A percentile compares a stretch with the other conserved stretches of the same genome.
Evolutionary conservation across 2,797 vertebrate genomes (phyloP).

Genomic region (Pangasius mekongensis): DNA sequence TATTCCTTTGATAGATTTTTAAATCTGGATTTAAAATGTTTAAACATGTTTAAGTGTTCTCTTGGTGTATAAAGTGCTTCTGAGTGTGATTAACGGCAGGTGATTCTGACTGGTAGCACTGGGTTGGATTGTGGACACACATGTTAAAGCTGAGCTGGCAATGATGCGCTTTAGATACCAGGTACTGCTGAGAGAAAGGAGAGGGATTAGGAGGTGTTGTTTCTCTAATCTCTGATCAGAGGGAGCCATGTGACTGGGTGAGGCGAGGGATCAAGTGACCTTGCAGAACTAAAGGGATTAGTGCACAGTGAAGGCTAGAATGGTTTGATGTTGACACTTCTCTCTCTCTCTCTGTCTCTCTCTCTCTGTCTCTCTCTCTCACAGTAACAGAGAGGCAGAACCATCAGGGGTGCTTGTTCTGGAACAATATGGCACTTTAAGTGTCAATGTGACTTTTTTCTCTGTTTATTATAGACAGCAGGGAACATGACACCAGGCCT

Average conservation of each 20-base stretch:
- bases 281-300: slow-evolving; percentile 55
- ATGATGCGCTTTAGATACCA: slow-evolving; percentile 4
- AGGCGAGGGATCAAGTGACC: slow-evolving; percentile 43
- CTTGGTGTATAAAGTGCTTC: not conserved
- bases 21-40: not conserved
- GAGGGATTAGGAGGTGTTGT: slow-evolving; percentile 46
- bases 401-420: slow-evolving; percentile 23
- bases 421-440: slow-evolving; percentile 26
- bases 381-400: slow-evolving; percentile 19
- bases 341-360: not conserved
- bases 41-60: not conserved
- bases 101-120: not conserved
- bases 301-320: slow-evolving; percentile 27
- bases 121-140: not conserved
- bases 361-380: not conserved
- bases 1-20: not conserved
- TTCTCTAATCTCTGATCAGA: slow-evolving; percentile 49
- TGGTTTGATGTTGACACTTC: slow-evolving; percentile 46
- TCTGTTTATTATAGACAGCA: slow-evolving; percentile 28
- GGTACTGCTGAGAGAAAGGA: slow-evolving; percentile 27
- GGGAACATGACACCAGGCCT: slow-evolving; percentile 17
- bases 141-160: slow-evolving; percentile 8
- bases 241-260: slow-evolving; percentile 20
- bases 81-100: not conserved
- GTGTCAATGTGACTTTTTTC: slow-evolving; percentile 18